Conservation (phyloP, 2,113 vertebrate species). For the Theropithecus gelada region DNA sequence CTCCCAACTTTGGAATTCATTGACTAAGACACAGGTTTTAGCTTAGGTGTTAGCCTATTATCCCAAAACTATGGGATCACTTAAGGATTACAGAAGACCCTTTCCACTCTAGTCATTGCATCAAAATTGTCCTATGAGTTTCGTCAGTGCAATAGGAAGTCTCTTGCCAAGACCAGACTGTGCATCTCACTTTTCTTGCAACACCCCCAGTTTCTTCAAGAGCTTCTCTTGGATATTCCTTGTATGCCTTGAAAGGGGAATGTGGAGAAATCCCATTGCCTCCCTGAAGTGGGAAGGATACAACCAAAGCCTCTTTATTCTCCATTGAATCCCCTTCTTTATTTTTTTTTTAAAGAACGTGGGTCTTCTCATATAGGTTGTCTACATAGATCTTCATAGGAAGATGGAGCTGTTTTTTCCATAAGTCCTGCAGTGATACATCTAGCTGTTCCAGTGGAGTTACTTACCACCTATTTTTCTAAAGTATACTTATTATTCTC, state of each 20-base stretch:
- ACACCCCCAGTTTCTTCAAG: background rate
- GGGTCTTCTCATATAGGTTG: background rate
- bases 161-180: background rate
- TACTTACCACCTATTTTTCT: background rate
- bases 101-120: background rate
- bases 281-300: background rate
- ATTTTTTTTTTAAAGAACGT: background rate
- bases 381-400: background rate
- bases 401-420: background rate
- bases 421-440: fast-evolving
- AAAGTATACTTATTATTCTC: background rate
- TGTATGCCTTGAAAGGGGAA: background rate
- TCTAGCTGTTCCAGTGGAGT: background rate
- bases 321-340: background rate
- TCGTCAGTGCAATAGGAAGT: background rate
- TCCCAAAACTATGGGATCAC: background rate
- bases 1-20: background rate
- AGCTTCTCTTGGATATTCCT: background rate
- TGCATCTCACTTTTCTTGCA: background rate
- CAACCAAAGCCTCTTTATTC: background rate
- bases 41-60: background rate
- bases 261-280: background rate
- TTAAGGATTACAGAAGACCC: background rate
- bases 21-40: background rate
- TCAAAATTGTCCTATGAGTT: background rate